Evolutionary conservation across 2,888 invertebrate species (phyloP).

Genomic region (Meliscaeva auricollis): DNA sequence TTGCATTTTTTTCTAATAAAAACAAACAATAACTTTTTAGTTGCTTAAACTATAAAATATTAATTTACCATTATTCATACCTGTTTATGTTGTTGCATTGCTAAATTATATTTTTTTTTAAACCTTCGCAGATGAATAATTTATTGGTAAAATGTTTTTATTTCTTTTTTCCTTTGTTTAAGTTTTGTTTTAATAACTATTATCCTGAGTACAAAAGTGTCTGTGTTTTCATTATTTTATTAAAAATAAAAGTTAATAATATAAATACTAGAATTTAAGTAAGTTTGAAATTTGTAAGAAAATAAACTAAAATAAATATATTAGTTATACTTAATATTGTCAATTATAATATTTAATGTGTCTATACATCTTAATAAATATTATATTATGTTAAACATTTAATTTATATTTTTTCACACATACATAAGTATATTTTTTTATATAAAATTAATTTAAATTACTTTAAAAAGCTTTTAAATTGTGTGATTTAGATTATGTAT

Average conservation of each 20-base stretch:
- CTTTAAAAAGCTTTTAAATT: constrained; percentile 56
- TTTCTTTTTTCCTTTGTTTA: too few species aligned
- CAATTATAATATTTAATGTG: constrained; percentile 58
- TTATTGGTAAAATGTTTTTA: neutral
- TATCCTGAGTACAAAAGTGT: constrained; percentile 74
- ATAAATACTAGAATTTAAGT: neutral
- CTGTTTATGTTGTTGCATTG: constrained; percentile 12
- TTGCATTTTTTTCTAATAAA: constrained; percentile 10
- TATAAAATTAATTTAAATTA: constrained; percentile 26
- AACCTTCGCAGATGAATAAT: neutral
- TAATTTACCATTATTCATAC: neutral
- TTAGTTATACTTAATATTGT: constrained; percentile 69
- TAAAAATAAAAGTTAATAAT: neutral
- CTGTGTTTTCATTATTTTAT: constrained; percentile 25
- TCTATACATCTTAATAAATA: constrained; percentile 8
- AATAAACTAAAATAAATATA: neutral
- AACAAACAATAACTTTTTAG: constrained; percentile 3
- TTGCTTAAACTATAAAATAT: neutral
- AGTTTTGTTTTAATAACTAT: constrained; percentile 59
- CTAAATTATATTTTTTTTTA: neutral
- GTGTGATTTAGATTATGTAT: constrained; percentile 19
- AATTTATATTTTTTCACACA: constrained; percentile 24
- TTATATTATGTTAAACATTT: constrained; percentile 17
- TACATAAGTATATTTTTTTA: constrained; percentile 47
- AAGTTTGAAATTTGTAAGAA: constrained; percentile 3